Base-by-base conservation (phyloP, 2,888 invertebrate genomes). In the Sphaerophoria rueppellii region DNA sequence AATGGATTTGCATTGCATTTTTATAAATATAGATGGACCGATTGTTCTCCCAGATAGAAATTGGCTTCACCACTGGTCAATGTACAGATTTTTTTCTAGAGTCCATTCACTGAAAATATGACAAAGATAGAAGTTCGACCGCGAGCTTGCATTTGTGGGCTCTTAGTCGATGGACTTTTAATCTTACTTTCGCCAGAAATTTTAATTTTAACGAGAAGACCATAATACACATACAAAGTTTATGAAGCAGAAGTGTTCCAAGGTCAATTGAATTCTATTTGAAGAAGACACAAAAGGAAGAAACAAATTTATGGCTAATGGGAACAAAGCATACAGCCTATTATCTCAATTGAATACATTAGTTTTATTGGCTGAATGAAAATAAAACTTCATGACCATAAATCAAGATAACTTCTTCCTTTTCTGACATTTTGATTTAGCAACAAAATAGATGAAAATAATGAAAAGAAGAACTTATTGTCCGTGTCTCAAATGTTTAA, bases 401-500 rank as follows among this genome's bases (percentile, higher is more conserved):
- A 60, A 60, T 60, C 60, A 60, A 60, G 60, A 24, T 12, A 0
- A 60, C 16, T 43, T 43, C 11, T 43, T 24, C n/a, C 24, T 60
- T 60, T 43, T 24, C 43, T 60, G 60, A 0, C 43, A 60, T 12
- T 43, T 60, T 60, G 60, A 60, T 60, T 60, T 60, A 43, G 43
- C 14, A 35, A 35, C n/a, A 37, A 57, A 50, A 7, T 6, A 50
- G 6, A 35, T 7, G 35, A 14, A 0, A 12, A 43, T 24, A 40
- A 58, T 16, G 7, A 35, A 9, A 14, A 37, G 9, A 37, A 58
- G 24, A 11, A 58, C 40, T 37, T 40, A 60, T 43, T 43, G 40
- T 60, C 12, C 24, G 40, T 43, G 40, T 12, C 24, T 35, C 12
- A 12, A 60, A 60, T 24, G 24, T n/a, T 60, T 43, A 24, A 43